phyloP scores from a whole-genome alignment of 2,888 invertebrate species.

The Aleiodes alternator region DNA sequence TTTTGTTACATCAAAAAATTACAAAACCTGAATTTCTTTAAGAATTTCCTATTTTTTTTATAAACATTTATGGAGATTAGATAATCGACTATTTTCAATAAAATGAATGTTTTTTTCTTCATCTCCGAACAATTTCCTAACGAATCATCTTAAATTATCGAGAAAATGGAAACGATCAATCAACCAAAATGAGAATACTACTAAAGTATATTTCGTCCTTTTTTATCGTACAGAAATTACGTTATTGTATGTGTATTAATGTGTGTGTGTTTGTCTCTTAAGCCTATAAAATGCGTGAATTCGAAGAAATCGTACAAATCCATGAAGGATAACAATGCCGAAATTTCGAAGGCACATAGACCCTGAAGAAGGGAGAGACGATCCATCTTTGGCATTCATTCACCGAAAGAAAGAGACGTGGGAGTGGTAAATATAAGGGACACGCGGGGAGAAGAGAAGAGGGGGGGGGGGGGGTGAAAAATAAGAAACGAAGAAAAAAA shows the following conservation, averaged over 20 bases:
- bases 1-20: too few relatives aligned
- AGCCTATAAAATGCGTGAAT: slow-evolving; percentile 65
- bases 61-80: background rate
- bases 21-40: too few relatives aligned
- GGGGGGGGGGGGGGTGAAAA: slow-evolving; percentile 52
- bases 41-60: too few relatives aligned
- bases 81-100: background rate
- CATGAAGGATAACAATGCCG: slow-evolving; percentile 59
- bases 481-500: slow-evolving; percentile 9
- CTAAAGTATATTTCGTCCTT: slow-evolving; percentile 9
- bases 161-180: slow-evolving; percentile 46
- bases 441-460: too few relatives aligned
- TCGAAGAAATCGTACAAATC: slow-evolving; percentile 66
- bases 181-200: slow-evolving; percentile 34
- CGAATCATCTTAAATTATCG: slow-evolving; percentile 42
- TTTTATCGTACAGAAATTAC: background rate
- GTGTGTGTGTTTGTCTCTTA: slow-evolving; percentile 57
- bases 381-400: slow-evolving; percentile 72
- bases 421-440: slow-evolving; percentile 32
- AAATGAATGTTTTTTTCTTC: slow-evolving; percentile 17
- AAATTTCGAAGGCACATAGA: slow-evolving; percentile 53
- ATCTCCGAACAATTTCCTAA: slow-evolving; percentile 41
- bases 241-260: slow-evolving; percentile 41
- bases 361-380: slow-evolving; percentile 63
- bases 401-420: slow-evolving; percentile 63